Base-by-base conservation (phyloP, 1,140 invertebrate species). In the Rhagoletis pomonella region DNA sequence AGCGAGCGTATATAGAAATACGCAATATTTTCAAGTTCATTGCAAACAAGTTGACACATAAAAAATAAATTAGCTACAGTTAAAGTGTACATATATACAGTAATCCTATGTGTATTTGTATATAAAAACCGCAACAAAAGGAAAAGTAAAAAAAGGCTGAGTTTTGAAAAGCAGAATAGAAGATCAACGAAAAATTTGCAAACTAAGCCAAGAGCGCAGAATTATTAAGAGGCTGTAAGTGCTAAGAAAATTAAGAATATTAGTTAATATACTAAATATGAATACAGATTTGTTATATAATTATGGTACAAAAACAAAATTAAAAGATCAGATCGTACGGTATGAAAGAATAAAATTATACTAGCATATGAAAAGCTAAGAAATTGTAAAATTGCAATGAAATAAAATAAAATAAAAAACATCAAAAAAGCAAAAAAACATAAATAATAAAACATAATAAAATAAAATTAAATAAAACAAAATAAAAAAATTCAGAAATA, bases 21-120 rank as follows among this genome's bases (percentile, higher is more conserved):
- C n/a, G 47, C 73, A 62, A 60, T 60, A 85, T 85, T 85, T 87
- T 87, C 86, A 87, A 87, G 86, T 87, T 87, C 86, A 87, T 47
- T 77, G 86, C 50, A 77, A 87, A 87, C 86, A 50, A 62, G 67
- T 87, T 87, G n/a, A 42, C 58, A 55, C 29, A 77, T n/a, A 59
- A 29, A 17, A 85, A 86, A 44, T 62, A 60, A 60, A 86, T 55
- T 86, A 39, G 44, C 58, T 29, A 62, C 62, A 86, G 50, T 17
- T 62, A 42, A 19, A 55, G 14, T 10, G n/a, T 60, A 47, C n/a
- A 84, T n/a, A 62, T 62, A 7, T 44, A 73, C n/a, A 50, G 7
- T 4, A 19, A 17, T 9, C 50, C 0, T 55, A 55, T 55, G 73
- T 81, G 73, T 44, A 73, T 47, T 50, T 73, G 4, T 58, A 29